A percentile compares a stretch with the other conserved stretches of the same genome.
phyloP scores from a whole-genome alignment of 1,140 invertebrate species.

The Pararge aegeria region DNA sequence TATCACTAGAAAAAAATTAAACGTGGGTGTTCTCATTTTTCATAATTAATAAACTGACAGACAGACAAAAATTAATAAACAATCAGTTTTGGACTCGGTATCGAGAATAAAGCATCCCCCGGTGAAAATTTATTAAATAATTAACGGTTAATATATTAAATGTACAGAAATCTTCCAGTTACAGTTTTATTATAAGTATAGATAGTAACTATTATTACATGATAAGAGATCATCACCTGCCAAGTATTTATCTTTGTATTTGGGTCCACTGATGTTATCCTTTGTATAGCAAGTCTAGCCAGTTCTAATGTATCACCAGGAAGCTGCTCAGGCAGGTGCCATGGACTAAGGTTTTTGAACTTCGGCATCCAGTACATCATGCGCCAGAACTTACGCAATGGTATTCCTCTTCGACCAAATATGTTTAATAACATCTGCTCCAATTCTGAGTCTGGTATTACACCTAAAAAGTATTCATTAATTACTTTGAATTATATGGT shows the following conservation, averaged over 20 bases:
- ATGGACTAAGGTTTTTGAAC: slow-evolving; percentile 95
- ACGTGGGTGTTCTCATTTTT: no score
- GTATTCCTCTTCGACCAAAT: slow-evolving; percentile 90
- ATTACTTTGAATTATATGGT: background rate
- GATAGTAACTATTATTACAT: background rate
- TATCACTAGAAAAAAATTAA: no score
- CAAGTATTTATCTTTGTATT: slow-evolving; percentile 86
- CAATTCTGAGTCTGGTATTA: slow-evolving; percentile 95
- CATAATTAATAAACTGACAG: no score
- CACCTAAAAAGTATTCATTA: slow-evolving; percentile 79
- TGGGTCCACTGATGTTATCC: slow-evolving; percentile 93
- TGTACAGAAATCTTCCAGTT: no score
- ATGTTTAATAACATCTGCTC: slow-evolving; percentile 89
- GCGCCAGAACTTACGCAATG: slow-evolving; percentile 90
- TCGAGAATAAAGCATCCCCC: no score
- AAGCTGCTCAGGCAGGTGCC: slow-evolving; percentile 88
- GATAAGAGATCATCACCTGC: slow-evolving; percentile 76
- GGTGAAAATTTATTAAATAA: no score
- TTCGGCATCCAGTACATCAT: slow-evolving; percentile 99
- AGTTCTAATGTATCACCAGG: slow-evolving; percentile 89
- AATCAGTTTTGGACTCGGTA: no score
- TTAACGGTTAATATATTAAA: no score
- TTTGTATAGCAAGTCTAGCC: slow-evolving; percentile 91
- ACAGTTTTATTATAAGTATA: no score
- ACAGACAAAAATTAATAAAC: no score